A percentile compares a stretch with the other conserved stretches of the same genome.
These are phyloP conservation scores for Molorchus minor DNA, from an alignment of 2,888 invertebrate species.

Conservation along the genomic window DNA sequence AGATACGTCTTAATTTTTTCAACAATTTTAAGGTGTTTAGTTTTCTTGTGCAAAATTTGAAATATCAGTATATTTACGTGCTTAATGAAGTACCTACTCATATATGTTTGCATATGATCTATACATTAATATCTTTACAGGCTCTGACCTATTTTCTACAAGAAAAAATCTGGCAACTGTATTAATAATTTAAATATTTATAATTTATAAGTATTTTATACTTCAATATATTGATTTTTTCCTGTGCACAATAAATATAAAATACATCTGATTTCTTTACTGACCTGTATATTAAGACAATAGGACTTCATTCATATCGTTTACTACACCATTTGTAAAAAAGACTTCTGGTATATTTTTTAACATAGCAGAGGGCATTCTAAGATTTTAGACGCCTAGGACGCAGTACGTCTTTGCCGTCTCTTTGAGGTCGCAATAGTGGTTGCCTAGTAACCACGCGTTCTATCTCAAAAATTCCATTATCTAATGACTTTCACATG, in stretches of 20 bases:
- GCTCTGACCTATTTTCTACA: no score
- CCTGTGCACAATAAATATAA: neutral
- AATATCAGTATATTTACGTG: no score
- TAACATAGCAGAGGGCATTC: conserved; percentile 15
- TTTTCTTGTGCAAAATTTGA: no score
- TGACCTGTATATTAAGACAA: conserved; percentile 85
- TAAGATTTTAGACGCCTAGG: conserved; percentile 9
- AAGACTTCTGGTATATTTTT: conserved; percentile 6
- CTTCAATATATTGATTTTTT: conserved; percentile 19
- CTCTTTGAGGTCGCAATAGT: conserved; percentile 2
- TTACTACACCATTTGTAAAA: conserved; percentile 43
- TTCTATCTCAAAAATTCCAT: neutral
- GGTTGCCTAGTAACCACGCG: conserved; percentile 16
- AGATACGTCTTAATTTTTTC: no score
- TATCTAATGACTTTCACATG: neutral
- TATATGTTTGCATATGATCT: no score
- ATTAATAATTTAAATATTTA: no score
- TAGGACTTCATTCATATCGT: conserved; percentile 91
- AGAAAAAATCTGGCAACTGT: no score
- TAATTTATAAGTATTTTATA: no score
- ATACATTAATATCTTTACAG: no score
- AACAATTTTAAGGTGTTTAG: no score
- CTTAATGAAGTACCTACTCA: no score
- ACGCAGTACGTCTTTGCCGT: conserved; percentile 18
- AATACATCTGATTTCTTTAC: conserved; percentile 45